These are phyloP conservation scores for Stegostoma tigrinum DNA, from an alignment of 2,113 vertebrate species.

Conservation along the genomic window DNA sequence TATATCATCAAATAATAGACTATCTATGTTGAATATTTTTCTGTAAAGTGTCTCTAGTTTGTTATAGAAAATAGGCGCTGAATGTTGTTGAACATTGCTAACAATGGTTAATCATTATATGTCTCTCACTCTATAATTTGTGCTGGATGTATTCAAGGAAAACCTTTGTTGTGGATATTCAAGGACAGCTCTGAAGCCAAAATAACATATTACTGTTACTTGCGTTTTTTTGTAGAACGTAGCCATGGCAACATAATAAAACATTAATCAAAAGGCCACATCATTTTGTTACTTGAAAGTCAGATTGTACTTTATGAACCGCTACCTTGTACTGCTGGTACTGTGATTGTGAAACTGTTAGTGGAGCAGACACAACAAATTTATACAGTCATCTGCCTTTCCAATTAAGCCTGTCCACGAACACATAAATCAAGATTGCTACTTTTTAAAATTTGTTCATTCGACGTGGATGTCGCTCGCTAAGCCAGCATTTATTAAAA, in stretches of 20 bases:
- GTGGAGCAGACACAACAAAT: neutral
- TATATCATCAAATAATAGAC: neutral
- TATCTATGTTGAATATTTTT: neutral
- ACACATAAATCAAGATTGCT: neutral
- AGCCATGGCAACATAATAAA: conserved; percentile 25
- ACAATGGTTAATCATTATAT: neutral
- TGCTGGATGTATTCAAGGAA: neutral
- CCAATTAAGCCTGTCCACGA: neutral
- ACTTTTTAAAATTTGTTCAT: no score
- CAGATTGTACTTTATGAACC: neutral
- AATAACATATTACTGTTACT: neutral
- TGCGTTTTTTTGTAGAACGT: neutral
- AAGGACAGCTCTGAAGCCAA: neutral
- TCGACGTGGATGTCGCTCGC: no score
- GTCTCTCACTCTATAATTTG: neutral
- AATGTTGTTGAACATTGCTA: neutral
- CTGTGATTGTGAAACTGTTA: neutral
- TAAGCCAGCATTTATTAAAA: no score
- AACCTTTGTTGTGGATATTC: conserved; percentile 7
- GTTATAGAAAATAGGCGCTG: neutral
- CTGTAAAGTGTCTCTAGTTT: neutral
- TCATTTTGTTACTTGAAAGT: neutral
- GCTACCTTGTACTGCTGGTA: neutral
- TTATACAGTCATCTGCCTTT: neutral
- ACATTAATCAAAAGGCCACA: conserved; percentile 15